Evolutionary conservation across 37 sponge, comb jelly and placozoan species (phyloP).

Genomic region (Hormiphora californensis): DNA sequence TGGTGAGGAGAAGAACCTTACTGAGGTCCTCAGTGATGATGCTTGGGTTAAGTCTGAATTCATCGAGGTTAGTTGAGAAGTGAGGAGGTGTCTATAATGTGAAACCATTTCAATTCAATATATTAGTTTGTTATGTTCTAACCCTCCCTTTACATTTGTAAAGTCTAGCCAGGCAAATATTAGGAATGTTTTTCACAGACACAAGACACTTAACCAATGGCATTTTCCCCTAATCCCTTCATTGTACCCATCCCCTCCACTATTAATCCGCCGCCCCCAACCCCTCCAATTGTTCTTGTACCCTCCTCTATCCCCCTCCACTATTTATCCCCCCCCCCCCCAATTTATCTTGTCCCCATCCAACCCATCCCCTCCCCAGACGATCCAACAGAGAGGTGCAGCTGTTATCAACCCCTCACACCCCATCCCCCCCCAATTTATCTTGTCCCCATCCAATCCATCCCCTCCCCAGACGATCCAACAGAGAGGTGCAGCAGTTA

Average conservation of each 20-base stretch:
- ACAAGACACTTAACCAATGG: too few relatives aligned
- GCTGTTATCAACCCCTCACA: conserved; percentile 77
- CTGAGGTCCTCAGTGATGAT: conserved; percentile 78
- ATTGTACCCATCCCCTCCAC: not conserved
- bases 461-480: conserved; percentile 76
- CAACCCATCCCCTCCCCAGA: conserved; percentile 63
- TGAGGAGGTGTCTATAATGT: too few relatives aligned
- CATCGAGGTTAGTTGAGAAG: conserved; percentile 64
- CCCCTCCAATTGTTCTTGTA: not conserved
- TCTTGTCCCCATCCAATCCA: too few relatives aligned
- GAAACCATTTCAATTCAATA: too few relatives aligned
- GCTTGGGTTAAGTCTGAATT: conserved; percentile 96
- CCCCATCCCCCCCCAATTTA: not conserved
- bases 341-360: not conserved
- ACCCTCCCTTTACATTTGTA: too few relatives aligned
- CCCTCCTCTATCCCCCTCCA: too few relatives aligned
- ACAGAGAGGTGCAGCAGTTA: conserved; percentile 85
- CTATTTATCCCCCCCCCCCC: not conserved
- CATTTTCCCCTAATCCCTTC: too few relatives aligned
- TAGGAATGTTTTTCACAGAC: too few relatives aligned
- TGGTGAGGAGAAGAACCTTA: conserved; percentile 57
- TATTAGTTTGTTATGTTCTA: too few relatives aligned
- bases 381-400: conserved; percentile 87
- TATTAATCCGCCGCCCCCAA: not conserved
- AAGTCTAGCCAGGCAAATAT: too few relatives aligned